phyloP scores from a whole-genome alignment of 2,797 vertebrate species.

The Austrolebias charrua region DNA sequence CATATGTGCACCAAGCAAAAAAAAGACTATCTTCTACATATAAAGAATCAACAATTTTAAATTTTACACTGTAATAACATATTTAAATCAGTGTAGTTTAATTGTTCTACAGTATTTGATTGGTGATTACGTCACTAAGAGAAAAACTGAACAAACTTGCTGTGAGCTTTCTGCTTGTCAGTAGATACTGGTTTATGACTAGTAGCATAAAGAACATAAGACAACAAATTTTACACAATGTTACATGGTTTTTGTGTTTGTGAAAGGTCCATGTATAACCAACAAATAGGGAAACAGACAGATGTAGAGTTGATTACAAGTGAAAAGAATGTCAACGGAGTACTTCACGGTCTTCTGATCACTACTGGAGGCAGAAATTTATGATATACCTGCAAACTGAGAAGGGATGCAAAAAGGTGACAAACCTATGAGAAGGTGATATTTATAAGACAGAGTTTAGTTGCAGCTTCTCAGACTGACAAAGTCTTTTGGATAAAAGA shows the following conservation, averaged over 20 bases:
- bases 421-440: too few species aligned
- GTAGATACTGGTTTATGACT: conserved; percentile 24
- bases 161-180: conserved; percentile 13
- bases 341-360: conserved; percentile 10
- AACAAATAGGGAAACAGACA: conserved; percentile 8
- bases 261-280: conserved; percentile 12
- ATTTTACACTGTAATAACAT: conserved; percentile 11
- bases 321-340: conserved; percentile 20
- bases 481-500: too few species aligned
- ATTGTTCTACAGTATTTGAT: conserved; percentile 13
- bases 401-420: too few species aligned
- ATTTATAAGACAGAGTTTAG: too few species aligned
- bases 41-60: conserved; percentile 9
- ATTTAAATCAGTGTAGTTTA: conserved; percentile 21
- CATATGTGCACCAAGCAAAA: conserved; percentile 6
- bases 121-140: conserved; percentile 14
- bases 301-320: conserved; percentile 27
- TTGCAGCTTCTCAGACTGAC: too few species aligned
- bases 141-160: conserved; percentile 18
- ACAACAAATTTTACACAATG: conserved; percentile 24
- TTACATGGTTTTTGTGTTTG: conserved; percentile 17
- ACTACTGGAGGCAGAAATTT: conserved; percentile 20
- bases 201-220: conserved; percentile 21
- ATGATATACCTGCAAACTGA: conserved; percentile 4
- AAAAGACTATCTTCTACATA: not conserved